Conservation (phyloP, 2,113 vertebrate genomes). For the Grallaria varia region DNA sequence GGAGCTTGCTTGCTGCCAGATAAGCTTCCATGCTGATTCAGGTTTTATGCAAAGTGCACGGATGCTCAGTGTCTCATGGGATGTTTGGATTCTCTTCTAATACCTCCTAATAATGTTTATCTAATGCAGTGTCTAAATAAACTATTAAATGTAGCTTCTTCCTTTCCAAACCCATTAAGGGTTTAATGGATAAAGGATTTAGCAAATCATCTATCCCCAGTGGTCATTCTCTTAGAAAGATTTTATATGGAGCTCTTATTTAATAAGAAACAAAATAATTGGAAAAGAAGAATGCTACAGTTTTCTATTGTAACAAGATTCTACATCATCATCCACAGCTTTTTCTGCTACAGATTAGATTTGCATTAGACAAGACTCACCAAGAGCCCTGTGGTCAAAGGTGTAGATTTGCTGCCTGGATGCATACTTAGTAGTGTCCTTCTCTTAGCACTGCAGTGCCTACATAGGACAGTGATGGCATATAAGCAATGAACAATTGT, state of each 20-base stretch:
- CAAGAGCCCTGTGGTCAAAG: not conserved
- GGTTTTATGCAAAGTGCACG: slow-evolving; percentile 26
- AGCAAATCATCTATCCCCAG: not conserved
- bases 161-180: slow-evolving; percentile 1
- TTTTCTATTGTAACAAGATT: not conserved
- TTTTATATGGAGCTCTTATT: not conserved
- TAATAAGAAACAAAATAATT: not conserved
- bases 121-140: slow-evolving; percentile 29
- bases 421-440: not conserved
- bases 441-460: not conserved
- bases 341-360: not conserved
- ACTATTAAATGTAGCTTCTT: slow-evolving; percentile 14
- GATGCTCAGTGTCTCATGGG: not conserved
- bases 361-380: not conserved
- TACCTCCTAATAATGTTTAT: slow-evolving; percentile 10
- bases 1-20: not conserved
- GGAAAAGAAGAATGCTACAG: not conserved
- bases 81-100: slow-evolving; percentile 15
- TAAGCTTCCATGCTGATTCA: not conserved
- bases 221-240: not conserved
- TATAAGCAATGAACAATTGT: not conserved
- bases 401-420: not conserved
- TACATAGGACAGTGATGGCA: not conserved
- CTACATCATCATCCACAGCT: not conserved
- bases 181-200: not conserved